Percentiles rank a stretch among this genome's conserved stretches.
Conservation (phyloP, 2,113 vertebrate genomes). For the Larimichthys polyactis region DNA sequence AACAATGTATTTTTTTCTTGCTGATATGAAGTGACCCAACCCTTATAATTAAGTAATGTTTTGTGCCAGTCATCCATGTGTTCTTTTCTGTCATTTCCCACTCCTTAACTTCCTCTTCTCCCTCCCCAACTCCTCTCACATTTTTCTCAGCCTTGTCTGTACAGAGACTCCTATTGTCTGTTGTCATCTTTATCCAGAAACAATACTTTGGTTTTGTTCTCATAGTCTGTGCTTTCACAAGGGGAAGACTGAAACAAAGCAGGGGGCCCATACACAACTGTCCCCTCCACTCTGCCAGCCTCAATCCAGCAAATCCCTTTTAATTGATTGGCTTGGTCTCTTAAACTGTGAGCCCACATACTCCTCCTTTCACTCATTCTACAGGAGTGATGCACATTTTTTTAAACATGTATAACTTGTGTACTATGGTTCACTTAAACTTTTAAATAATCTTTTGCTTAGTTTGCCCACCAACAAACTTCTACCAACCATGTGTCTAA, state of each 20-base stretch:
- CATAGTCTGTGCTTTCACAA: conserved; percentile 46
- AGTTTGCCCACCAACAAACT: too few relatives aligned
- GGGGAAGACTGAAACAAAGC: conserved; percentile 57
- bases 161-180: conserved; percentile 66
- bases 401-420: neutral
- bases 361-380: conserved; percentile 2
- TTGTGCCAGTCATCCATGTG: conserved; percentile 29
- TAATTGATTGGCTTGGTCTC: conserved; percentile 8
- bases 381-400: neutral
- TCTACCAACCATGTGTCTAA: too few relatives aligned
- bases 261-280: conserved; percentile 27
- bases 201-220: conserved; percentile 65
- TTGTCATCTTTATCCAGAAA: conserved; percentile 60
- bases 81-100: conserved; percentile 21
- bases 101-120: neutral
- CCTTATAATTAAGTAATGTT: neutral
- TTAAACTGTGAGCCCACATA: neutral
- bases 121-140: conserved; percentile 1
- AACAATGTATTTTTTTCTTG: neutral
- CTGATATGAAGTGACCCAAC: neutral
- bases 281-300: neutral
- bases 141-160: conserved; percentile 44
- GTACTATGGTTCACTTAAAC: neutral
- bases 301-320: conserved; percentile 27
- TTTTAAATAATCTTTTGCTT: neutral